These are phyloP conservation scores for Misgurnus mizolepis DNA, from an alignment of 2,113 vertebrate genomes.

Conservation along the genomic window DNA sequence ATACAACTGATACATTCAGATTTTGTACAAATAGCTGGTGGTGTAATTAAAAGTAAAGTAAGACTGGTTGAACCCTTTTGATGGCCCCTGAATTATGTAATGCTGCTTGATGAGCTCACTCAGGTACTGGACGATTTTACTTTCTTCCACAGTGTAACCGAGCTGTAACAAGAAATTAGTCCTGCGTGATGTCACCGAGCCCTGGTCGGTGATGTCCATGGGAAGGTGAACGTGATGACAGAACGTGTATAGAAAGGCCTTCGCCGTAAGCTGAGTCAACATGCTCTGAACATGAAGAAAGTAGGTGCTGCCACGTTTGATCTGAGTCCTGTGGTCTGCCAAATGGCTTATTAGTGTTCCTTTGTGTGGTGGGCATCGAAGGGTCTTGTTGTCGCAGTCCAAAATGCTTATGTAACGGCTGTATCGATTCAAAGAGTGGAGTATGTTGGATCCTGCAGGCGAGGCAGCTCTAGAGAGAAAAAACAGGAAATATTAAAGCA, in stretches of 20 bases:
- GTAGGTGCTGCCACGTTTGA: constrained; percentile 93
- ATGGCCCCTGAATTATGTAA: constrained; percentile 77
- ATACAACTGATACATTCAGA: constrained; percentile 69
- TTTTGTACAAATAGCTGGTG: constrained; percentile 95
- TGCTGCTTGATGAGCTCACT: constrained; percentile 88
- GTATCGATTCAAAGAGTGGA: constrained; percentile 88
- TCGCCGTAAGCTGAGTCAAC: constrained; percentile 86
- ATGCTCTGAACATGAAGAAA: constrained; percentile 87
- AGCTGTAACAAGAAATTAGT: constrained; percentile 82
- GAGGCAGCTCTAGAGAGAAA: constrained; percentile 77
- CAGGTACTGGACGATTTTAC: constrained; percentile 88
- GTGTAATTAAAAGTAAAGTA: constrained; percentile 92
- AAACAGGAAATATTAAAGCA: not conserved
- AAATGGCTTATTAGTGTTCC: constrained; percentile 83
- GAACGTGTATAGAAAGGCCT: constrained; percentile 92
- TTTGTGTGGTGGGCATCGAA: constrained; percentile 86
- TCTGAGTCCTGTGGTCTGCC: constrained; percentile 91
- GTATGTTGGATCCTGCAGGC: constrained; percentile 75
- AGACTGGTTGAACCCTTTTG: constrained; percentile 61
- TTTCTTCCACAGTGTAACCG: constrained; percentile 85
- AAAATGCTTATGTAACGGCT: constrained; percentile 91
- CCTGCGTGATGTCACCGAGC: constrained; percentile 72
- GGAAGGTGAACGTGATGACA: constrained; percentile 95
- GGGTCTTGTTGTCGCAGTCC: constrained; percentile 90
- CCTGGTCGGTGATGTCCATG: constrained; percentile 75